These are phyloP conservation scores for Ylistrum balloti DNA, from an alignment of 1,140 invertebrate genomes.

Conservation along the genomic window DNA sequence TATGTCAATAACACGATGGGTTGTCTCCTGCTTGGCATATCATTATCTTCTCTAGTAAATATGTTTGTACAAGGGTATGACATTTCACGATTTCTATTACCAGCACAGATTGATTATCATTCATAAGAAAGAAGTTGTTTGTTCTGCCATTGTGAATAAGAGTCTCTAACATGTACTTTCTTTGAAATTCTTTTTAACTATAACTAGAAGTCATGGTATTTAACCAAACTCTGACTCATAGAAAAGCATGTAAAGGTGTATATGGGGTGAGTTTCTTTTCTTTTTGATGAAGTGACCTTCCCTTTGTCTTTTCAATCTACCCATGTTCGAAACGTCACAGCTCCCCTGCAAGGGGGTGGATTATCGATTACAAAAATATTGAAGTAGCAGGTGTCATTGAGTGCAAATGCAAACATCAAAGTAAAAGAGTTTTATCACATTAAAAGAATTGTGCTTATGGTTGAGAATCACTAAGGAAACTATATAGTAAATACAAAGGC, in stretches of 20 bases:
- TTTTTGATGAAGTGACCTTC: slow-evolving; percentile 10
- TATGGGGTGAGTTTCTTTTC: slow-evolving; percentile 6
- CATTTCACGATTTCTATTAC: background rate
- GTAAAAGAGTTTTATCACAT: slow-evolving; percentile 28
- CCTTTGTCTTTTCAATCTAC: slow-evolving; percentile 33
- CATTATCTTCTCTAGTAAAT: background rate
- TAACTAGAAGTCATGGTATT: slow-evolving; percentile 35
- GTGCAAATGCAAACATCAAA: slow-evolving; percentile 23
- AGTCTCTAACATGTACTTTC: slow-evolving; percentile 19
- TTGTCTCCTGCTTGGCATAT: background rate
- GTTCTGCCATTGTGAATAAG: slow-evolving; percentile 4
- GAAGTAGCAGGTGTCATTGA: slow-evolving; percentile 25
- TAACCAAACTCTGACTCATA: slow-evolving; percentile 20
- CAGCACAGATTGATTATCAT: slow-evolving; percentile 25
- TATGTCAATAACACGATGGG: background rate
- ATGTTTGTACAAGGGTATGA: slow-evolving; percentile 26
- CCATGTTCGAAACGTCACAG: slow-evolving; percentile 25
- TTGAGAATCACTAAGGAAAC: slow-evolving; percentile 13
- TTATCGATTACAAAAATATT: slow-evolving; percentile 12
- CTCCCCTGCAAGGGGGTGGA: background rate
- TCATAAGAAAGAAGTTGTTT: background rate
- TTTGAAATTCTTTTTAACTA: background rate
- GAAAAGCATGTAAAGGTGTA: slow-evolving; percentile 35
- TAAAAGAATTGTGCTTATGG: background rate
- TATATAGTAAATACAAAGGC: background rate